Conservation (phyloP, 2,113 vertebrate species). For the Puntigrus tetrazona region DNA sequence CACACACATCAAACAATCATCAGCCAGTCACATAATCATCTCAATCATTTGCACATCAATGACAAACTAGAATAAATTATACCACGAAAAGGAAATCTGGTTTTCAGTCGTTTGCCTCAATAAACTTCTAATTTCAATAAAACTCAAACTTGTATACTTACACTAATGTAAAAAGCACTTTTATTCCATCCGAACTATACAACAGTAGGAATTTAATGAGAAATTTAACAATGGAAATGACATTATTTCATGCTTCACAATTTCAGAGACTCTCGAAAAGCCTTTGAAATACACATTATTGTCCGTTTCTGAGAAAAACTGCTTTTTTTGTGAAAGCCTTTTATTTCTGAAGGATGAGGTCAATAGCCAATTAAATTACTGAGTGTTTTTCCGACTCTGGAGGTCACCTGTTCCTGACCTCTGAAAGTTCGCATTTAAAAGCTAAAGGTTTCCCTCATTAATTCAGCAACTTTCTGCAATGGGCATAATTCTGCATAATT, state of each 20-base stretch:
- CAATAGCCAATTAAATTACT: conserved; percentile 8
- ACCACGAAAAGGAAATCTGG: background rate
- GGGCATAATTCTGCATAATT: background rate
- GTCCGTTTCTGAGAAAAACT: background rate
- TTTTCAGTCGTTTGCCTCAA: background rate
- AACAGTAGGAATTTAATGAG: background rate
- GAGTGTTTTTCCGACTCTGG: background rate
- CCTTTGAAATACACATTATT: background rate
- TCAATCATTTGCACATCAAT: background rate
- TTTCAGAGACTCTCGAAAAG: background rate
- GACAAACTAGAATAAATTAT: background rate
- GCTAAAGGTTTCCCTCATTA: background rate
- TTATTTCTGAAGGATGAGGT: background rate
- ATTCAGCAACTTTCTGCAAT: background rate
- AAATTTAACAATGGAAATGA: background rate
- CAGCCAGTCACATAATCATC: background rate
- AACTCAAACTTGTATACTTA: background rate
- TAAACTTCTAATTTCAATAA: too few species aligned
- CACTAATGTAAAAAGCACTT: background rate
- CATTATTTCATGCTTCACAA: background rate
- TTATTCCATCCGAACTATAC: background rate
- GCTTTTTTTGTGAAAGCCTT: background rate
- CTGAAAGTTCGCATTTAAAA: conserved; percentile 4
- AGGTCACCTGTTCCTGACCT: background rate
- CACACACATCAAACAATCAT: conserved; percentile 29